A percentile compares a stretch with the other conserved stretches of the same genome.
These are phyloP conservation scores for Clamator glandarius DNA, from an alignment of 2,797 vertebrate genomes.

Conservation along the genomic window DNA sequence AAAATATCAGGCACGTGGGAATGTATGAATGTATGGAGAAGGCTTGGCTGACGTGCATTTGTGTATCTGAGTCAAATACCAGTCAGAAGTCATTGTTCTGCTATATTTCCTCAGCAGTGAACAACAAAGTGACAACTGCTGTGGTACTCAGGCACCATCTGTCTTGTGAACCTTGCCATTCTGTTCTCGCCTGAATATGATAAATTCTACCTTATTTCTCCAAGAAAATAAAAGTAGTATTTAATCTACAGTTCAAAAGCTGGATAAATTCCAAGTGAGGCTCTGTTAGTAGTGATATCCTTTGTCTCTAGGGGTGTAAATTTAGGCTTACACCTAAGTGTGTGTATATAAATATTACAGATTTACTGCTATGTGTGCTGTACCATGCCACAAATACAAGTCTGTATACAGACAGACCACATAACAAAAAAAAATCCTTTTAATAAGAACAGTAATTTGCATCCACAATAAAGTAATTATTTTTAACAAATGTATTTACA, in stretches of 20 bases:
- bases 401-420: background rate
- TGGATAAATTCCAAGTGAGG: conserved; percentile 54
- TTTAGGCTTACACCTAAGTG: conserved; percentile 57
- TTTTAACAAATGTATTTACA: background rate
- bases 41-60: background rate
- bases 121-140: conserved; percentile 58
- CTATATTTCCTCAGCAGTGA: conserved; percentile 38
- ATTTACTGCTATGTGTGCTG: conserved; percentile 17
- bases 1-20: background rate
- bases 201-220: conserved; percentile 38
- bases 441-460: background rate
- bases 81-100: conserved; percentile 49
- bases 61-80: conserved; percentile 19
- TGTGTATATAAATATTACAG: conserved; percentile 56
- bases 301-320: conserved; percentile 54
- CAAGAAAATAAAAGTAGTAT: conserved; percentile 39
- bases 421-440: background rate
- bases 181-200: conserved; percentile 33
- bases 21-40: background rate
- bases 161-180: conserved; percentile 55
- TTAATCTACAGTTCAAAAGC: conserved; percentile 30
- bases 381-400: background rate
- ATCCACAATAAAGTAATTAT: background rate
- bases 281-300: conserved; percentile 34
- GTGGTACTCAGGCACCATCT: conserved; percentile 59